Evolutionary conservation across 2,888 invertebrate species (phyloP), one percentile per base, ranked within the genome.

Genomic region (Caenorhabditis sp.): DNA sequence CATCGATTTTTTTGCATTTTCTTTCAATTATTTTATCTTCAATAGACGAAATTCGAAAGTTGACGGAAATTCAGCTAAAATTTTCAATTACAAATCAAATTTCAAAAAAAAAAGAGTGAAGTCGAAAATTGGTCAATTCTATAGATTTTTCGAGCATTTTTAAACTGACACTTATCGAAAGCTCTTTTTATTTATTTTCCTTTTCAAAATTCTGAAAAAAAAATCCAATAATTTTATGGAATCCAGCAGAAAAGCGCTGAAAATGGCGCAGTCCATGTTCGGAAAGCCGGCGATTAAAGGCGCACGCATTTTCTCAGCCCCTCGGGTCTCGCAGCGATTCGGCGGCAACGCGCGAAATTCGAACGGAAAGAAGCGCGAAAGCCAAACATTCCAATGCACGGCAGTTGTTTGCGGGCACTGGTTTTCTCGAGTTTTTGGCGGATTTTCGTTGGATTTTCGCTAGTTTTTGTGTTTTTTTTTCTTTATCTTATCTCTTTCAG

Each of bases 261-360:
- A 64, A 72, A 47, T 31, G 31, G 79, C 22, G 26, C 81, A 81
- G 81, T 59, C 81, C 81, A 69, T 81, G 49, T 76, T 58, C 6
- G 70, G 64, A 64, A 38, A 38, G n/a, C 38, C n/a, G 10, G n/a
- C 19, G 8, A 4, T 54, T 64, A 68, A 82, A 82, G 82, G 72
- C 82, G 72, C 77, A 73, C 16, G 22, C 16, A 51, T 6, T 73
- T 77, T 26, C 4, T n/a, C 5, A 22, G 5, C 8, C 35, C 38
- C 5, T 31, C 47, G 81, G 81, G 81, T 81, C 81, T 72, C 70
- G 64, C 75, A 44, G 19, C 81, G 81, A 64, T 14, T 16, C 14
- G 8, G 41, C 19, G 58, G 35, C 22, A 63, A 68, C 74, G 82
- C 79, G 82, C 77, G 77, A 82, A 77, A 74, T 73, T 82, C 49